Conservation (phyloP, 2,113 vertebrate genomes). For the Lamprologus speciosus region DNA sequence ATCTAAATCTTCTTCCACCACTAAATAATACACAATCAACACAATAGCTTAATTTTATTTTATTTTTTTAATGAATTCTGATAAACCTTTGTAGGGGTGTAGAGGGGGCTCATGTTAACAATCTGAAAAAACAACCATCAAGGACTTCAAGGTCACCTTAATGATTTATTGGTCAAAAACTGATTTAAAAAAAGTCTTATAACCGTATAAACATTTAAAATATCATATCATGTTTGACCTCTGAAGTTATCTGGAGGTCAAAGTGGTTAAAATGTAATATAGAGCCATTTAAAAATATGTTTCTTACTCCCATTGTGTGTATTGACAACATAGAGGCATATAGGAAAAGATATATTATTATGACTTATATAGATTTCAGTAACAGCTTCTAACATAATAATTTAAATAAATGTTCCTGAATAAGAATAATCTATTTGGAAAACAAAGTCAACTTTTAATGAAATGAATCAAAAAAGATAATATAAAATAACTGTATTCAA, state of each 20-base stretch:
- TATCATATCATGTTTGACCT: not conserved
- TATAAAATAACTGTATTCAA: not conserved
- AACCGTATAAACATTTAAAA: not conserved
- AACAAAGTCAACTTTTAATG: not conserved
- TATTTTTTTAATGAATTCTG: not conserved
- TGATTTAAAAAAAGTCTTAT: fast-evolving
- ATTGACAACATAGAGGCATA: not conserved
- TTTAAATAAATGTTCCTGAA: fast-evolving
- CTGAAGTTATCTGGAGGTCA: not conserved
- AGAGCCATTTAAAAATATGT: not conserved
- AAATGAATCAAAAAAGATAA: fast-evolving
- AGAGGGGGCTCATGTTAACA: not conserved
- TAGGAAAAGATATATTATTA: not conserved
- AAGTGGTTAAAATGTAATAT: fast-evolving
- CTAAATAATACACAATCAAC: not conserved
- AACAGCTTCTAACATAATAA: not conserved
- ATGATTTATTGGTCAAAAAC: not conserved
- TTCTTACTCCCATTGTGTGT: not conserved
- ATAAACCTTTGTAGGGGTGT: not conserved
- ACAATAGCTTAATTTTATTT: fast-evolving
- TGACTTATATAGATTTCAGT: not conserved
- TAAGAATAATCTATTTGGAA: not conserved
- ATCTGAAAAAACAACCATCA: not conserved
- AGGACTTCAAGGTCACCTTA: not conserved
- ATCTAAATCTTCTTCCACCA: not conserved